phyloP scores from a whole-genome alignment of 2,888 invertebrate species.

The Orthonevra nobilis region DNA sequence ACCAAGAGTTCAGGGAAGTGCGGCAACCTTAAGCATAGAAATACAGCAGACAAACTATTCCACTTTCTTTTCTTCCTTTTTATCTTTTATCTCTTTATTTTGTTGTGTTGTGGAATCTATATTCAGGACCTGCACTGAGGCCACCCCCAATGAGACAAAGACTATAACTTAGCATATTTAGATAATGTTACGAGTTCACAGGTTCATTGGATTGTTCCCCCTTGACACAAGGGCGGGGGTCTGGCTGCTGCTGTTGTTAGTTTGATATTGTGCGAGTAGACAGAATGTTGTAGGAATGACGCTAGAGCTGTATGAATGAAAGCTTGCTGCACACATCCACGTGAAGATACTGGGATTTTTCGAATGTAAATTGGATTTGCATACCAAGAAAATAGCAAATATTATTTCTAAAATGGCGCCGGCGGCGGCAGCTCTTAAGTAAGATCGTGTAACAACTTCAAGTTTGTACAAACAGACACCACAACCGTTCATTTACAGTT shows the following conservation, averaged over 20 bases:
- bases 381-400: too few relatives aligned
- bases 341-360: too few relatives aligned
- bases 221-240: slow-evolving; percentile 2
- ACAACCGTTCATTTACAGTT: too few relatives aligned
- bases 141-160: slow-evolving; percentile 8
- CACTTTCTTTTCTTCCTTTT: slow-evolving; percentile 29
- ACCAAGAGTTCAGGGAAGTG: neutral
- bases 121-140: slow-evolving; percentile 1
- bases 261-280: too few relatives aligned
- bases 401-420: too few relatives aligned
- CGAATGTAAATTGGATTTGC: neutral
- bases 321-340: slow-evolving; percentile 34
- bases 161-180: slow-evolving; percentile 60
- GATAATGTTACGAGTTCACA: slow-evolving; percentile 63
- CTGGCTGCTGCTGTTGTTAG: slow-evolving; percentile 2
- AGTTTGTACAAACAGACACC: too few relatives aligned
- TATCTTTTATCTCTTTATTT: slow-evolving; percentile 32
- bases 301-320: too few relatives aligned
- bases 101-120: neutral
- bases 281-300: too few relatives aligned
- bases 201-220: slow-evolving; percentile 54
- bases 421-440: too few relatives aligned
- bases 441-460: too few relatives aligned
- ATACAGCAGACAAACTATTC: slow-evolving; percentile 43
- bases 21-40: too few relatives aligned